These are phyloP conservation scores for Protula sp. DNA, from an alignment of 2,888 invertebrate species.

Conservation along the genomic window DNA sequence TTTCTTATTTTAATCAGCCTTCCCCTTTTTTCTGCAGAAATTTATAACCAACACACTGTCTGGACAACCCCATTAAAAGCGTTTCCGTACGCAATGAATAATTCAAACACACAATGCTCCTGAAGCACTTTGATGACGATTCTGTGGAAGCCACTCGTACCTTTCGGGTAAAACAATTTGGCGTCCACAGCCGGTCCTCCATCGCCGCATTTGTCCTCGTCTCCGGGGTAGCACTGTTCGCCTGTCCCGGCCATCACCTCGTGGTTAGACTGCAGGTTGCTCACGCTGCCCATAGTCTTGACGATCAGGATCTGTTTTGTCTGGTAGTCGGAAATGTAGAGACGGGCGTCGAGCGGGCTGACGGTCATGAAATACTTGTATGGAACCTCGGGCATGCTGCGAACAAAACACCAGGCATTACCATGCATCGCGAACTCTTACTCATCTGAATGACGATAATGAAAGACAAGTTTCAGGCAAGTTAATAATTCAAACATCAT, in stretches of 20 bases:
- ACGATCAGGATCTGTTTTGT: slow-evolving; percentile 42
- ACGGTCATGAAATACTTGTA: slow-evolving; percentile 96
- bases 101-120: too few relatives aligned
- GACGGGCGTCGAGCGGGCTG: slow-evolving; percentile 89
- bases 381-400: slow-evolving; percentile 87
- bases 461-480: too few relatives aligned
- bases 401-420: neutral
- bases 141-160: too few relatives aligned
- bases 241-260: slow-evolving; percentile 93
- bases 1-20: too few relatives aligned
- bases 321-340: slow-evolving; percentile 91
- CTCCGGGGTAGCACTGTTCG: slow-evolving; percentile 67
- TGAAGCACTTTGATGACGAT: too few relatives aligned
- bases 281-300: slow-evolving; percentile 51
- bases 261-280: slow-evolving; percentile 65
- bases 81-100: too few relatives aligned
- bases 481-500: too few relatives aligned
- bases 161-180: slow-evolving; percentile 84
- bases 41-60: too few relatives aligned
- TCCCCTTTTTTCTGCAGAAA: too few relatives aligned
- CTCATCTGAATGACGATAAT: too few relatives aligned
- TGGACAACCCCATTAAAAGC: too few relatives aligned
- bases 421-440: too few relatives aligned
- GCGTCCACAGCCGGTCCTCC: slow-evolving; percentile 85
- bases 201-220: slow-evolving; percentile 82